Conservation (phyloP, 2,113 vertebrate genomes). For the Leucoraja erinaceus region DNA sequence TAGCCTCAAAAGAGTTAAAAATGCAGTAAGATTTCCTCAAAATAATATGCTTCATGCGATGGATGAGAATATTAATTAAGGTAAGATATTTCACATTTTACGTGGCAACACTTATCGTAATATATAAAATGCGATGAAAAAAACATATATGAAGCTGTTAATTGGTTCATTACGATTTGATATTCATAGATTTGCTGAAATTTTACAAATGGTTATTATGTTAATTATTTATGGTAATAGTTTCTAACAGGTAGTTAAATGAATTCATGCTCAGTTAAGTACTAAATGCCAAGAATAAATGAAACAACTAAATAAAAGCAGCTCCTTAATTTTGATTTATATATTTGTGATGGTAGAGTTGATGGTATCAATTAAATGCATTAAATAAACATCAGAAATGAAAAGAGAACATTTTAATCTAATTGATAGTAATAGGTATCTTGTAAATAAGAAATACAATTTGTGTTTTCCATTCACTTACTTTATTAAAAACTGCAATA, state of each 20-base stretch:
- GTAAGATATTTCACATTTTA: neutral
- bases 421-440: neutral
- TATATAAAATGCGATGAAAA: neutral
- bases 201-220: neutral
- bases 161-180: neutral
- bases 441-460: neutral
- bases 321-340: neutral
- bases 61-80: neutral
- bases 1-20: neutral
- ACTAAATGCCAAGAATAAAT: conserved; percentile 15
- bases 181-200: conserved; percentile 6
- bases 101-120: neutral
- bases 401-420: neutral
- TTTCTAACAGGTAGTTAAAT: neutral
- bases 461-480: too few species aligned
- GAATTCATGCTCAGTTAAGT: neutral
- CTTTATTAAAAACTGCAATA: too few species aligned
- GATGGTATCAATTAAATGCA: neutral
- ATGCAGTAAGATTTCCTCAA: neutral
- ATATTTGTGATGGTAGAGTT: neutral
- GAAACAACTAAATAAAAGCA: neutral
- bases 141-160: neutral
- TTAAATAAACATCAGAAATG: neutral
- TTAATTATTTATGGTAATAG: neutral
- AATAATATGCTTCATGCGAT: neutral